Evolutionary conservation across 2,113 vertebrate genomes (phyloP), one percentile per base, ranked within the genome.

Genomic region (Rhea americana): DNA sequence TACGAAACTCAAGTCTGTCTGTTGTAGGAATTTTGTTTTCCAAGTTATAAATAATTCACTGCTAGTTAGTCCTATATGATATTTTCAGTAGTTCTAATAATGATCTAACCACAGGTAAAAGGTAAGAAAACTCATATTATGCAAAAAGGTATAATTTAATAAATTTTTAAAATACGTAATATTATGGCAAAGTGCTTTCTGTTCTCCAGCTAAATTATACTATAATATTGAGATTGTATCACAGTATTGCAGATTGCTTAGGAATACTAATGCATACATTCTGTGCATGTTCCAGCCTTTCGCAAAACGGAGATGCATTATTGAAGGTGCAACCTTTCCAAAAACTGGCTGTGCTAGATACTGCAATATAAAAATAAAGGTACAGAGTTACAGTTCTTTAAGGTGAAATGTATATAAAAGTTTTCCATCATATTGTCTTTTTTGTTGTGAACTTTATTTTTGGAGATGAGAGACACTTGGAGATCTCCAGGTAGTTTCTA

Each of bases 331-430:
- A 35, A 74, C 5, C 7, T 41, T 97, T 68, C 67, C 93, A 8
- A 76, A 47, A 28, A 92, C 19, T 0, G 97, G 98, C 61, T 99
- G 98, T 91, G 77, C 94, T 13, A 94, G 88, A 7, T 93, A 95
- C 79, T 99, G 98, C 91, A 98, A 98, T 19, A 8, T 87, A 32
- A 98, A 96, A 0, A 58, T 97, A 26, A 98, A 92, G 90, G 98
- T 98, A 86, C 83, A 96, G 53, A 71, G 3, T 9, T 94, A 53
- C 2, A 1, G 12, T n/a, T 93, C 25, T 37, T 83, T 61, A 39
- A 16, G 5, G n/a, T 48, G 20, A 93, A 82, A 82, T 0, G 0
- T 13, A n/a, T 5, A 15, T 11, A 19, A 6, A 72, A 53, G 8
- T 48, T 76, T 87, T 37, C 37, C 13, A 71, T 82, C 82, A 30